Conservation (phyloP, 92 coral and sea anemone species). For the Epizoanthus ramosus region DNA sequence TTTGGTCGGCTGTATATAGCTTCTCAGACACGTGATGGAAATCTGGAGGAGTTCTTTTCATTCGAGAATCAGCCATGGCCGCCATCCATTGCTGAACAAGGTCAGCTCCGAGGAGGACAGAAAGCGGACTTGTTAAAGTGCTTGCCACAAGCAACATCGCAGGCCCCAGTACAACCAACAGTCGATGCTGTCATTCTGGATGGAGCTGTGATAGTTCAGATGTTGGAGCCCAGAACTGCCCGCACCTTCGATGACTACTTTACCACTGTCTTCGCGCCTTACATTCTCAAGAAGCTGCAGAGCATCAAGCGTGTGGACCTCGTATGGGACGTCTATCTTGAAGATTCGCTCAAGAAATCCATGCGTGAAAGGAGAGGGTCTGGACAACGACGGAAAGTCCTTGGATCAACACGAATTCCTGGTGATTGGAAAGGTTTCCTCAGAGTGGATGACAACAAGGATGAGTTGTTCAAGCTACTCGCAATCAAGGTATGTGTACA, state of each 20-base stretch:
- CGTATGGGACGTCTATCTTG: conserved; percentile 67
- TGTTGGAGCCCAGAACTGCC: conserved; percentile 68
- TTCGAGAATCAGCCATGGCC: conserved; percentile 81
- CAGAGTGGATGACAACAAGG: conserved; percentile 68
- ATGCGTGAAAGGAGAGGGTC: conserved; percentile 66
- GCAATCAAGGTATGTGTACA: conserved; percentile 58
- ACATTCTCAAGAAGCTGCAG: conserved; percentile 67
- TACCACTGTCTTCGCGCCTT: conserved; percentile 66
- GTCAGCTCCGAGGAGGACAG: conserved; percentile 72
- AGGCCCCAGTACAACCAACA: conserved; percentile 50
- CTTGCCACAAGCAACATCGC: conserved; percentile 59
- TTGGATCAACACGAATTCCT: conserved; percentile 63
- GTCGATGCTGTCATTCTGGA: conserved; percentile 74
- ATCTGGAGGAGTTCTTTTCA: conserved; percentile 67
- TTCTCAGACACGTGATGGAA: conserved; percentile 76
- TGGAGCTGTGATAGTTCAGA: conserved; percentile 72
- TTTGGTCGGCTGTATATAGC: conserved; percentile 63
- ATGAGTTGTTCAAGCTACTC: conserved; percentile 57
- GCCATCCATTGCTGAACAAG: conserved; percentile 64
- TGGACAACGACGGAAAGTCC: conserved; percentile 77
- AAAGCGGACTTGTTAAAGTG: conserved; percentile 80
- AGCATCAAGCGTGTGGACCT: conserved; percentile 65
- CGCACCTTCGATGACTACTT: conserved; percentile 74
- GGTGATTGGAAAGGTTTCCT: conserved; percentile 70
- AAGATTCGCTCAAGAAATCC: conserved; percentile 70